Evolutionary conservation across 2,797 vertebrate species (phyloP).

Genomic region (Pyrocephalus nanus): DNA sequence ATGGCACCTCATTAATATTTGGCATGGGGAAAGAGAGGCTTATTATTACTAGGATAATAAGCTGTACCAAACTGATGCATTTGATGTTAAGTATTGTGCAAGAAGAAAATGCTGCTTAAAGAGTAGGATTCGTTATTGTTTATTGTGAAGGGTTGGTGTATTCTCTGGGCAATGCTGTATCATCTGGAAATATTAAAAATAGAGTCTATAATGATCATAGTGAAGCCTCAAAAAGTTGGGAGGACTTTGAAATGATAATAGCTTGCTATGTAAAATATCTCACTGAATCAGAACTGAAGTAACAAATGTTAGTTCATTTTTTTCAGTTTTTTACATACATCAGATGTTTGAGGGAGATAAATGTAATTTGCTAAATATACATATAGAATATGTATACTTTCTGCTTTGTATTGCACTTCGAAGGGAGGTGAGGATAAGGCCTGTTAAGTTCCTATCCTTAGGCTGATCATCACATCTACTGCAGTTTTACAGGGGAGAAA

Average conservation of each 20-base stretch:
- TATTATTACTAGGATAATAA: neutral
- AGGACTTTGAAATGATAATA: neutral
- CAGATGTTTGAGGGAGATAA: neutral
- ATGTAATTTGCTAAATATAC: neutral
- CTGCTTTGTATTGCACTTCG: neutral
- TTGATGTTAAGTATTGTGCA: neutral
- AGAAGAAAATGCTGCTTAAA: neutral
- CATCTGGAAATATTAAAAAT: neutral
- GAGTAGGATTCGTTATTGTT: neutral
- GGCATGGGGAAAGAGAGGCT: neutral
- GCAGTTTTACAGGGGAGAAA: neutral
- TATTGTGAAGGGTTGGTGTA: neutral
- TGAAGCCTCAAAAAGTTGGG: neutral
- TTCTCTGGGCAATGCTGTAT: neutral
- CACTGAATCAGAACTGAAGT: neutral
- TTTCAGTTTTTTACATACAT: neutral
- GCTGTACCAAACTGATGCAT: neutral
- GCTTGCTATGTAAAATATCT: neutral
- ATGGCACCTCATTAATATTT: neutral
- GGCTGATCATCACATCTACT: neutral
- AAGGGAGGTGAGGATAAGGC: neutral
- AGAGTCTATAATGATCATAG: neutral
- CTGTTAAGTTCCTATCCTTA: neutral
- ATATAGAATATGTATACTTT: neutral
- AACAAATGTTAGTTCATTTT: neutral